Conservation (phyloP, 2,888 invertebrate genomes). For the Papilio protenor region DNA sequence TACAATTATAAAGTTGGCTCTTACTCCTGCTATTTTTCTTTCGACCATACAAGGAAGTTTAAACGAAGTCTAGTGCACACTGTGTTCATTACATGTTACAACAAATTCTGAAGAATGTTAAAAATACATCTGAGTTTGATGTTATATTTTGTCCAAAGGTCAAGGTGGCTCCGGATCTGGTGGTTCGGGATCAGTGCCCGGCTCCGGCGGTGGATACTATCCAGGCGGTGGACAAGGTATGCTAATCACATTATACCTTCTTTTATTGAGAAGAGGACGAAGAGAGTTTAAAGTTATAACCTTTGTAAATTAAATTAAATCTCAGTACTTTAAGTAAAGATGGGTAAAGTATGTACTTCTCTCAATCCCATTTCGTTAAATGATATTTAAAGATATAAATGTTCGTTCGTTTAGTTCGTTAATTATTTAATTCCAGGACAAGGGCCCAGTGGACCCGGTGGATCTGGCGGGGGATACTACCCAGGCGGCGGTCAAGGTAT, state of each 20-base stretch:
- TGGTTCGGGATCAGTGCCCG: conserved; percentile 51
- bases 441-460: conserved; percentile 15
- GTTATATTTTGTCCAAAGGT: neutral
- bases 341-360: too few species aligned
- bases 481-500: conserved; percentile 32
- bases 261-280: neutral
- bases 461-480: conserved; percentile 41
- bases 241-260: conserved; percentile 18
- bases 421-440: conserved; percentile 8
- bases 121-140: too few species aligned
- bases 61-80: neutral
- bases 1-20: neutral
- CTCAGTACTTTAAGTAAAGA: too few species aligned
- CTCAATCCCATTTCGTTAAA: neutral
- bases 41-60: neutral
- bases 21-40: neutral
- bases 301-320: neutral
- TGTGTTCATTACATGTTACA: conserved; percentile 23
- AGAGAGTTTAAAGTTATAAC: neutral
- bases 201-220: conserved; percentile 45
- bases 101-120: too few species aligned
- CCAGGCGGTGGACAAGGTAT: conserved; percentile 49
- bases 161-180: conserved; percentile 50
- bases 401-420: neutral
- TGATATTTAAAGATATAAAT: neutral